A percentile compares a stretch with the other conserved stretches of the same genome.
These are phyloP conservation scores for Mus caroli DNA, from an alignment of 2,797 vertebrate genomes.

Conservation along the genomic window DNA sequence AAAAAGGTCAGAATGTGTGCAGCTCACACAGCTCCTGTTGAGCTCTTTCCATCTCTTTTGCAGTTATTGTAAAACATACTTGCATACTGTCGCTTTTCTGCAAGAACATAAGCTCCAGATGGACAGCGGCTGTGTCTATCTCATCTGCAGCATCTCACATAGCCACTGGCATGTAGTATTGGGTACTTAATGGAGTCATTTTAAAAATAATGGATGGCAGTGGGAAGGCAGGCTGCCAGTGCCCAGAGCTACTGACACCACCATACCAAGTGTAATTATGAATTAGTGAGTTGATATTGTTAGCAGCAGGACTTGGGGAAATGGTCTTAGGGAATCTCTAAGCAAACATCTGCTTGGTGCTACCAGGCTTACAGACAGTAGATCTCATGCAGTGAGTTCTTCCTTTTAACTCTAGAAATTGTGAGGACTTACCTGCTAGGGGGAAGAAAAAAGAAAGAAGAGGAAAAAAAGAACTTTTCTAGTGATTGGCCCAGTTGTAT, in stretches of 20 bases:
- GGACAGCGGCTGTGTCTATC: background rate
- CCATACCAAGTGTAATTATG: background rate
- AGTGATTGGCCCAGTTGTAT: background rate
- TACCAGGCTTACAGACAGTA: background rate
- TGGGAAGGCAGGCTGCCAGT: background rate
- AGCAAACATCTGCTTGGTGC: background rate
- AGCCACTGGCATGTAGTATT: background rate
- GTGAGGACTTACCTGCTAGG: background rate
- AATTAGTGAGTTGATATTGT: background rate
- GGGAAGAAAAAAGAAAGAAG: background rate
- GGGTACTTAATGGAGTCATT: background rate
- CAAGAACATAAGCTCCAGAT: background rate
- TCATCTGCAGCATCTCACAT: background rate
- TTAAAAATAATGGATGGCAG: background rate
- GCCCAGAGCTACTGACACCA: background rate
- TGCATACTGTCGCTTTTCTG: background rate
- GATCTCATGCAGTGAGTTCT: background rate
- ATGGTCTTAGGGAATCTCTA: background rate
- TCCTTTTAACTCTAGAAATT: slow-evolving; percentile 6
- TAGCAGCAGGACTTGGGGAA: background rate
- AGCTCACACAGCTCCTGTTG: background rate
- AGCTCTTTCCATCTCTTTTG: background rate
- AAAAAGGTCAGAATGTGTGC: background rate
- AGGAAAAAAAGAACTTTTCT: background rate
- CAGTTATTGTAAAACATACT: background rate